Conservation (phyloP, 1,140 invertebrate genomes). For the Thalassaphorura encarpata region DNA sequence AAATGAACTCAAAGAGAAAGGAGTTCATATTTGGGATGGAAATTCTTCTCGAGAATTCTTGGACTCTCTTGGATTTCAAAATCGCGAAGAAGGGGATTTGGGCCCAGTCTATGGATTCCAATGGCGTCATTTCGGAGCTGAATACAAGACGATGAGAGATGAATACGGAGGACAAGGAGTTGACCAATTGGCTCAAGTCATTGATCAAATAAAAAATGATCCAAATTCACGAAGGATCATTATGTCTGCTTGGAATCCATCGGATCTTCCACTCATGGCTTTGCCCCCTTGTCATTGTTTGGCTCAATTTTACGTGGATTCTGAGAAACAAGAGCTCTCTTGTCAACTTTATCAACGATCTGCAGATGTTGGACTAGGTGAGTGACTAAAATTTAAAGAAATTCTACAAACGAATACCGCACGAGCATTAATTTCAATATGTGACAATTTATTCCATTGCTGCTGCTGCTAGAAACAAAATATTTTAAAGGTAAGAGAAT, state of each 20-base stretch:
- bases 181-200: slow-evolving; percentile 79
- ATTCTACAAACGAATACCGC: not conserved
- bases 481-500: no score
- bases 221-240: slow-evolving; percentile 83
- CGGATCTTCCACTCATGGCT: slow-evolving; percentile 83
- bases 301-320: slow-evolving; percentile 86
- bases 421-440: no score
- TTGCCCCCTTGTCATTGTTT: slow-evolving; percentile 94
- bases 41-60: slow-evolving; percentile 88
- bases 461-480: no score
- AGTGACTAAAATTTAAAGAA: not conserved
- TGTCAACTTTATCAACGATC: slow-evolving; percentile 95
- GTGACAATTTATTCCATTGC: no score
- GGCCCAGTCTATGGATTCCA: slow-evolving; percentile 99
- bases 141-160: slow-evolving; percentile 72
- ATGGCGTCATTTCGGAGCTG: slow-evolving; percentile 95
- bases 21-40: slow-evolving; percentile 95
- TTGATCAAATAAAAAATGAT: slow-evolving; percentile 70
- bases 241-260: slow-evolving; percentile 92
- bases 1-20: slow-evolving; percentile 70
- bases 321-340: slow-evolving; percentile 59
- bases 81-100: slow-evolving; percentile 89
- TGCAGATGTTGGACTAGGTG: slow-evolving; percentile 83
- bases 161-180: slow-evolving; percentile 81
- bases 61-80: slow-evolving; percentile 72